Conservation (phyloP, 2,113 vertebrate genomes). For the Bagarius yarrelli region DNA sequence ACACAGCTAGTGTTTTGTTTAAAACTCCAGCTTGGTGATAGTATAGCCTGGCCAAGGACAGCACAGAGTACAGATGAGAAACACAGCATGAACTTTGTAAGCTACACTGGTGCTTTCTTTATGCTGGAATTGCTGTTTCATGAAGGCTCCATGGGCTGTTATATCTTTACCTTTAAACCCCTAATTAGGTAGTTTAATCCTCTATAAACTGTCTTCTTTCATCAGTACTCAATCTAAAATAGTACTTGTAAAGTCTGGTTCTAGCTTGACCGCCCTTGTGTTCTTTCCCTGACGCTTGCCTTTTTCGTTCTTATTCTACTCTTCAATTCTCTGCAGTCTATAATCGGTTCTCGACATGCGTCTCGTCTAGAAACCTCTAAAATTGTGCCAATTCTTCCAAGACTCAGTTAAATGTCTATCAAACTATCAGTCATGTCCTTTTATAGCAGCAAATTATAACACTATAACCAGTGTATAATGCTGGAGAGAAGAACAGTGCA, state of each 20-base stretch:
- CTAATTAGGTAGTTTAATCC: not conserved
- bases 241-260: conserved; percentile 11
- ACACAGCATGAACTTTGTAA: not conserved
- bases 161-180: not conserved
- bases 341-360: not conserved
- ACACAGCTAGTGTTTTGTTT: no score
- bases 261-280: not conserved
- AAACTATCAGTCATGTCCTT: not conserved
- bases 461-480: not conserved
- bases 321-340: not conserved
- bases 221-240: not conserved
- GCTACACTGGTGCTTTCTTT: not conserved
- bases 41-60: not conserved
- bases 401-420: conserved; percentile 13
- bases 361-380: conserved; percentile 4
- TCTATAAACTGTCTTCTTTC: not conserved
- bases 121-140: not conserved
- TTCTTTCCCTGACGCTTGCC: conserved; percentile 5
- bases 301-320: not conserved
- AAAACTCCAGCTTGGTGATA: not conserved
- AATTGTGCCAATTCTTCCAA: not conserved
- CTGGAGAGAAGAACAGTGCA: not conserved
- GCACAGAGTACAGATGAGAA: not conserved
- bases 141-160: not conserved
- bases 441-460: not conserved